Evolutionary conservation across 2,888 invertebrate species (phyloP).

Genomic region (Hirtodrosophila histrioides): DNA sequence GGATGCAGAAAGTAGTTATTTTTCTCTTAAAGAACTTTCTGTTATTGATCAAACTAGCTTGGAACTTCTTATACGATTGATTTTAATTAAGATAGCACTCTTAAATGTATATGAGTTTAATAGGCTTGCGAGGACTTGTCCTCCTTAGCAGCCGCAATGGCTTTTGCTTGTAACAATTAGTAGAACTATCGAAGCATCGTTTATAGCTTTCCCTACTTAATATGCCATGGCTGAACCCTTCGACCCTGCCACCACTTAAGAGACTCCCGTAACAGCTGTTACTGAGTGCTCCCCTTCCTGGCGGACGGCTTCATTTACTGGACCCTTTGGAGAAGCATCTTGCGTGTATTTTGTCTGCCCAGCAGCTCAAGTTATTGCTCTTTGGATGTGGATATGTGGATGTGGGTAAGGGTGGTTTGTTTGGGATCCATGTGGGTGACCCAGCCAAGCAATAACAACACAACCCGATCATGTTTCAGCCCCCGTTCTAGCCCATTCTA

Average conservation of each 20-base stretch:
- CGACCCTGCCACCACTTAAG: too few species aligned
- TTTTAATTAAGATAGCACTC: too few species aligned
- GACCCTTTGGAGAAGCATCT: slow-evolving; percentile 28
- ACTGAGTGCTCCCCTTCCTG: slow-evolving; percentile 1
- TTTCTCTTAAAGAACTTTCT: too few species aligned
- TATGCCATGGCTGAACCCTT: slow-evolving; percentile 8
- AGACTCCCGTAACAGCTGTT: slow-evolving; percentile 29
- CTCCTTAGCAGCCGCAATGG: too few species aligned
- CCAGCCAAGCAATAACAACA: slow-evolving; percentile 30
- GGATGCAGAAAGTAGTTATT: too few species aligned
- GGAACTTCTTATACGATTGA: too few species aligned
- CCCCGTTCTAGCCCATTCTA: not conserved
- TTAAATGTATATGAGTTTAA: too few species aligned
- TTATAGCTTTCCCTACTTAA: slow-evolving; percentile 15
- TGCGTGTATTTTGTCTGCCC: slow-evolving; percentile 35
- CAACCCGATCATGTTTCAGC: slow-evolving; percentile 66
- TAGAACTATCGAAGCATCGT: slow-evolving; percentile 7
- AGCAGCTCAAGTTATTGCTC: slow-evolving; percentile 45
- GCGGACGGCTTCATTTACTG: slow-evolving; percentile 6
- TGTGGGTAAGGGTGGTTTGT: slow-evolving; percentile 33
- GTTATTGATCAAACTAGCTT: too few species aligned
- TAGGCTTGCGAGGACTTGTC: too few species aligned
- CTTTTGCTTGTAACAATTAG: too few species aligned
- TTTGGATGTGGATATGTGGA: not conserved
- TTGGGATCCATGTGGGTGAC: slow-evolving; percentile 47